Evolutionary conservation across 2,797 vertebrate genomes (phyloP), one percentile per base, ranked within the genome.

Genomic region (Harpagifer antarcticus): DNA sequence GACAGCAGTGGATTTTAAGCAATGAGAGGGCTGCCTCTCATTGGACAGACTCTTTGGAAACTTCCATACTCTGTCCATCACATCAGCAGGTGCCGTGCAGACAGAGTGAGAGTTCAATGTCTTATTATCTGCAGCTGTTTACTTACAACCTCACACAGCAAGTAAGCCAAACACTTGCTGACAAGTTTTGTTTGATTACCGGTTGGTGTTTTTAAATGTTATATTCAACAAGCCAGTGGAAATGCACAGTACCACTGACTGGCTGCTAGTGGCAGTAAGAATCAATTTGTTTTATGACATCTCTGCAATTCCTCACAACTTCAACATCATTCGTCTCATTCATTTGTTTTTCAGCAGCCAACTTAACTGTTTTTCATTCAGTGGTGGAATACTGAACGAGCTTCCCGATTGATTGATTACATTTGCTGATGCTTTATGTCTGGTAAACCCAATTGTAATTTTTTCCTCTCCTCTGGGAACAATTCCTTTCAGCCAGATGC

Each of bases 1-100:
- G 64, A 37, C 62, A 17, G 71, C 56, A 55, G 76, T 53, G 15
- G 61, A 64, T 52, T 31, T 60, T 49, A 1, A 60, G 49, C 5
- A 2, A 62, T n/a, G 9, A 3, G 4, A 64, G 15, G 5, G 11
- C 44, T 9, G 1, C 15, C 3, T 1, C 72, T 76, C 57, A 74
- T 67, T 37, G 33, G 33, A 37, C 33, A 37, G 33, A 37, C 33
- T 45, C 71, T 33, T 59, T 80, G 77, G 86, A 89, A 85, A 81
- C 84, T 84, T 88, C 56, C 59, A 74, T 40, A 74, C 12, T 0
- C 65, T 31, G 68, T 68, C 63, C n/a, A 55, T 68, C 31, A 56
- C 58, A 16, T 66, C 19, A 68, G 68, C 72, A 52, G 69, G 4
- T 69, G 59, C 37, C 4, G 63, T 55, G 71, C 60, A 85, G 50